Evolutionary conservation across 1,140 invertebrate genomes (phyloP), one percentile per base, ranked within the genome.

Genomic region (Archegozetes longisetosus): DNA sequence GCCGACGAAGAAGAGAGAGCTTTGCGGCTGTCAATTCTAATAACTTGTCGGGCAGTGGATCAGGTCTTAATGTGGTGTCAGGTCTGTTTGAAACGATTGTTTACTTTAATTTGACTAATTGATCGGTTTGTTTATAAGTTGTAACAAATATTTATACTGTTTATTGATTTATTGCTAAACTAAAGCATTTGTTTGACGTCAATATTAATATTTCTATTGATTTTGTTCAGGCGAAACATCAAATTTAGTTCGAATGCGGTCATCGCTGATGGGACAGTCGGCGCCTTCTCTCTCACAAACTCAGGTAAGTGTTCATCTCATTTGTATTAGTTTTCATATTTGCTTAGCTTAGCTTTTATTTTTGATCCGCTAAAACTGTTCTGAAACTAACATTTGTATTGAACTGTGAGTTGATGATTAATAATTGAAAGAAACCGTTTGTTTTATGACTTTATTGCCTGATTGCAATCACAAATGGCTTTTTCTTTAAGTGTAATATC

Each of bases 261-360:
- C 83, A 70, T 88, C 87, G 20, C 78, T 82, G 24, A 79, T 94
- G 62, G 91, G 91, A 46, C 91, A 93, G 69, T 94, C 90, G 1
- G 89, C 88, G 47, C 90, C 90, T 55, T 86, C 86, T 59, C 74
- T 89, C 29, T 88, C 86, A 58, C 78, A 82, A 32, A 75, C 82
- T 54, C 65, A 71, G 81, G 86, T 88, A 73, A 80, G 79, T 76
- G 53, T n/a, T n/a, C n/a, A n/a, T n/a, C n/a, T n/a, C n/a, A n/a
- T n/a, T n/a, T n/a, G n/a, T n/a, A n/a, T n/a, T n/a, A n/a, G n/a
- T n/a, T n/a, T n/a, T n/a, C n/a, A n/a, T n/a, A n/a, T n/a, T n/a
- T n/a, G n/a, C n/a, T n/a, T n/a, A n/a, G n/a, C n/a, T n/a, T n/a
- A n/a, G n/a, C n/a, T n/a, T n/a, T n/a, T n/a, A n/a, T n/a, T n/a